Base-by-base conservation (phyloP, 2,888 invertebrate species). In the Caenorhabditis sp. region DNA sequence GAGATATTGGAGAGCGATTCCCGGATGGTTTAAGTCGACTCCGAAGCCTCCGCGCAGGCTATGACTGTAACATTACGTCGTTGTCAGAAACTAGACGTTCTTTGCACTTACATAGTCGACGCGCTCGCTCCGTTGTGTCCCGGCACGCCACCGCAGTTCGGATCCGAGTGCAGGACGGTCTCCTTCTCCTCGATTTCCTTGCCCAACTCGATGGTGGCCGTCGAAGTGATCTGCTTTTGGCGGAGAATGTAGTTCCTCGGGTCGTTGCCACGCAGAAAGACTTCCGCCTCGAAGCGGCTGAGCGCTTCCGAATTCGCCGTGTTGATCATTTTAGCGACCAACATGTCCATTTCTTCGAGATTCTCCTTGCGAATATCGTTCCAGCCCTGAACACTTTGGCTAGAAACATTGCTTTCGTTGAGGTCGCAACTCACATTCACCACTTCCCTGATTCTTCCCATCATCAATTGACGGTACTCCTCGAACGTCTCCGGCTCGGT, bases 181-280 rank as follows among this genome's bases (percentile, higher is more conserved):
- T 15, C 13, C 41, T 66, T 56, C 20, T 50, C 39, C 32, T 27
- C 9, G 5, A 66, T 41, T 32, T 50, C 56, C 30, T 66, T 30
- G 5, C 27, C 13, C 30, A 58, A 32, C 13, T 48, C 30, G 7
- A 56, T 41, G 7, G 30, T 32, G 8, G 37, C 58, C 4, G 8
- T 24, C 1, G 56, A 66, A 4, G 30, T 41, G 3, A 20, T 15
- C 41, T 58, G 48, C 9, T 6, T 41, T 1, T 66, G 58, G 1
- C 41, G 39, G 7, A 22, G 35, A 7, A 58, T 50, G 32, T 56
- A 66, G 0, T 41, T 66, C 22, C 46, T 65, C 8, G 65, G 46
- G 17, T 65, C 65, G 17, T 65, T 35, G 27, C 65, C 65, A n/a
- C 55, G 11, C 0, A 30, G 26, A 17, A 65, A 65, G 15, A 66